Conservation (phyloP, 64 coral and sea anemone species). For the Platygyra sinensis region DNA sequence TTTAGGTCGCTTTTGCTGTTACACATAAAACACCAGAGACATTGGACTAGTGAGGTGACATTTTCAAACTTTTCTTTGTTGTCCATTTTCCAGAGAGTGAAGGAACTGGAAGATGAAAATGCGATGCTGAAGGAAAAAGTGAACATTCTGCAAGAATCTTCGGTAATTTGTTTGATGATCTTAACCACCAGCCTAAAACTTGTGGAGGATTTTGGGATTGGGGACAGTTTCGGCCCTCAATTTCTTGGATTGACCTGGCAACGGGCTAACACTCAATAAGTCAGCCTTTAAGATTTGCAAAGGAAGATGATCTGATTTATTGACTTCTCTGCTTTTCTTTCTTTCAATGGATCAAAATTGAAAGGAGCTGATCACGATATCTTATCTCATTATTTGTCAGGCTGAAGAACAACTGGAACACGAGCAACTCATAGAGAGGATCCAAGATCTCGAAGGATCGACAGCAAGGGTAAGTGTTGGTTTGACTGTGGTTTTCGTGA, state of each 20-base stretch:
- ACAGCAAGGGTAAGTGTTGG: conserved; percentile 2
- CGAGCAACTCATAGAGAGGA: conserved; percentile 16
- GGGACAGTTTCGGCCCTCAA: neutral
- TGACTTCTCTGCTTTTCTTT: neutral
- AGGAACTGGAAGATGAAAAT: conserved; percentile 22
- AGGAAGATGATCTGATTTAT: too few species aligned
- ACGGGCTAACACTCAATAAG: too few species aligned
- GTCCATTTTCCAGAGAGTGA: neutral
- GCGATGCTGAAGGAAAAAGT: neutral
- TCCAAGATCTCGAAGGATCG: conserved; percentile 12
- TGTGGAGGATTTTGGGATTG: too few species aligned
- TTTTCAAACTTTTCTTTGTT: neutral
- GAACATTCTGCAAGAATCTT: conserved; percentile 9
- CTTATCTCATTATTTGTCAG: neutral
- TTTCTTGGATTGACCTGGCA: neutral
- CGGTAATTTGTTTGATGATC: neutral
- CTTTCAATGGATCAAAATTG: neutral
- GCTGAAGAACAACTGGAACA: conserved; percentile 10
- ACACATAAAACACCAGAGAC: too few species aligned
- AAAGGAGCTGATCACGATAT: neutral
- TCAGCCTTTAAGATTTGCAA: too few species aligned
- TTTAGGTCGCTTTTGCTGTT: too few species aligned
- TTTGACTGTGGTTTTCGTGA: too few species aligned
- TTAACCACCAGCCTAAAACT: neutral
- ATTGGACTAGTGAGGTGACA: too few species aligned